Base-by-base conservation (phyloP, 1,140 invertebrate species). In the Polypedilum vanderplanki region DNA sequence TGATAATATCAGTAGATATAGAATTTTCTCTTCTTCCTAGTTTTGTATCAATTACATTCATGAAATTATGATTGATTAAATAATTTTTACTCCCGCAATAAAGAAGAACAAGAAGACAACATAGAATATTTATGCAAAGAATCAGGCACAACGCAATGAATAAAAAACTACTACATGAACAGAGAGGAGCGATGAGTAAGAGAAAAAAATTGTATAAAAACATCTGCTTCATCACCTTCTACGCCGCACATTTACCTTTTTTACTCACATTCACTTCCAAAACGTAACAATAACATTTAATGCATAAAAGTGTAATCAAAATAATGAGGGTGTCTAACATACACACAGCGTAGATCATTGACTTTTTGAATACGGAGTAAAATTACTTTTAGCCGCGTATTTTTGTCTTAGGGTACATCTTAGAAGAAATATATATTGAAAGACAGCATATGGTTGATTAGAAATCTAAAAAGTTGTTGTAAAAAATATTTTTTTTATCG, bases 321-420 rank as follows among this genome's bases (percentile, higher is more conserved):
- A 70, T 70, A 70, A 70, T 70, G 65, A 70, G 65, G 65, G 65
- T 70, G 65, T 70, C 65, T 70, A 70, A 57, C 46, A 57, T 57
- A 57, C 46, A 57, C 46, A 57, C 15, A 57, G 46, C 12, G 46
- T 12, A 57, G 46, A 57, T 57, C 46, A 57, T 57, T 57, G 46
- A 57, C 46, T 57, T 57, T n/a, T 12, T n/a, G 12, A n/a, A 57
- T 57, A 15, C 41, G 41, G 40, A 46, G 9, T 46, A n/a, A n/a
- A n/a, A n/a, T 8, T 46, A 57, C 46, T 57, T 15, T n/a, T 12
- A 57, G 15, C 10, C n/a, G n/a, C 46, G 46, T 57, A 57, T 57
- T 57, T 46, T 46, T 46, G 41, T 46, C 15, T 46, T 8, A 18
- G 65, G 65, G 46, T 57, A 12, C 46, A 70, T 70, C 65, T 70